These are phyloP conservation scores for Melieria omissa DNA, from an alignment of 2,888 invertebrate genomes.

Conservation along the genomic window DNA sequence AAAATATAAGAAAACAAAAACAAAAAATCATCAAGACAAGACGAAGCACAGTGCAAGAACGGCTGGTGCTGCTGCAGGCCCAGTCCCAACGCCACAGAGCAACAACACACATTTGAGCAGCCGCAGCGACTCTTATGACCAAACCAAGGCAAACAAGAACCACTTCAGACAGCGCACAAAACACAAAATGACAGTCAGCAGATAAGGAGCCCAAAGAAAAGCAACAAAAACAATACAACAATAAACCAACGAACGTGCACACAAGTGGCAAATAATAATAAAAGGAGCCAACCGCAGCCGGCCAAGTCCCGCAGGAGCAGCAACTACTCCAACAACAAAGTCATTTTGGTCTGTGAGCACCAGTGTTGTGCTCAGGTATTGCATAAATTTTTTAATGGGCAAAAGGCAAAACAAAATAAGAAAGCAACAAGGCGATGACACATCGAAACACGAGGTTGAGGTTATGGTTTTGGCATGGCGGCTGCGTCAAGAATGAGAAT, in stretches of 20 bases:
- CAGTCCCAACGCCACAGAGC: neutral
- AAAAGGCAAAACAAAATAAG: neutral
- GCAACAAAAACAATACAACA: constrained; percentile 13
- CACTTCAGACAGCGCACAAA: constrained; percentile 42
- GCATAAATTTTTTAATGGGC: too few relatives aligned
- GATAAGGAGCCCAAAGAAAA: constrained; percentile 20
- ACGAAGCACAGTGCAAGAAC: constrained; percentile 7
- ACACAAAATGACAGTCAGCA: constrained; percentile 28
- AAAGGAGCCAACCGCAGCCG: neutral
- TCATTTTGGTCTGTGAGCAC: too few relatives aligned
- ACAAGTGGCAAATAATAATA: too few relatives aligned
- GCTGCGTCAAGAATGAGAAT: too few relatives aligned
- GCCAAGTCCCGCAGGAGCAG: neutral
- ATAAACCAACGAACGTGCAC: too few relatives aligned
- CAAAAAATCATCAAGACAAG: constrained; percentile 10
- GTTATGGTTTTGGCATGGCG: too few relatives aligned
- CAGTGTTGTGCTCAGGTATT: too few relatives aligned
- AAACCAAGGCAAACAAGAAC: constrained; percentile 50
- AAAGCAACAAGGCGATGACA: neutral
- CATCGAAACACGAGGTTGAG: neutral
- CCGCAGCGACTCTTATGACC: constrained; percentile 38
- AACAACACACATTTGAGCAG: too few relatives aligned
- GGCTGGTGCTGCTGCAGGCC: neutral
- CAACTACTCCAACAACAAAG: neutral
- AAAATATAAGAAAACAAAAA: constrained; percentile 21